These are phyloP conservation scores for Spea multiplicata DNA, from an alignment of 2,113 vertebrate species.

Conservation along the genomic window DNA sequence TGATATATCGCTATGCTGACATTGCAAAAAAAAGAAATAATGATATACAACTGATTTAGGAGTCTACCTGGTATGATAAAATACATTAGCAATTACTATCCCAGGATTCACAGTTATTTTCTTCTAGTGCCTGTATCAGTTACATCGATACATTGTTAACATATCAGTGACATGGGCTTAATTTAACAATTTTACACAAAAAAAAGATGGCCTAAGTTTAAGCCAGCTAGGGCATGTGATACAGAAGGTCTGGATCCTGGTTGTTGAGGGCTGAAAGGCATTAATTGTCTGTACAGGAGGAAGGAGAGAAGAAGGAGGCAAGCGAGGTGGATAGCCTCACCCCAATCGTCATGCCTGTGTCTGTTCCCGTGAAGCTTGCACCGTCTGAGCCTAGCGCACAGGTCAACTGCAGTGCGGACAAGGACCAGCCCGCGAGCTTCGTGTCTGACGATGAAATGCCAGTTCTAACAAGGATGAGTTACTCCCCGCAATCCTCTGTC, in stretches of 20 bases:
- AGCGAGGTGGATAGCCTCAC: slow-evolving; percentile 71
- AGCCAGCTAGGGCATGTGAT: too few species aligned
- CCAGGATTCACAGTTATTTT: too few species aligned
- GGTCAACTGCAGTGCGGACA: slow-evolving; percentile 68
- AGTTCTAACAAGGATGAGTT: slow-evolving; percentile 79
- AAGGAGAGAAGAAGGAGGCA: slow-evolving; percentile 71
- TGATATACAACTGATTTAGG: too few species aligned
- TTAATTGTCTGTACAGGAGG: slow-evolving; percentile 81
- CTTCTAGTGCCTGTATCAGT: too few species aligned
- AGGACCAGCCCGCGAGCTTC: slow-evolving; percentile 72
- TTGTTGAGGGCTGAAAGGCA: slow-evolving; percentile 71
- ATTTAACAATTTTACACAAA: too few species aligned
- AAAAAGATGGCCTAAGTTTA: too few species aligned
- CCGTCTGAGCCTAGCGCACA: slow-evolving; percentile 69
- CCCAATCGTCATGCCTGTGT: slow-evolving; percentile 85
- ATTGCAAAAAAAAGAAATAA: too few species aligned
- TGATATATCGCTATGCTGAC: too few species aligned
- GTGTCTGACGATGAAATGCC: slow-evolving; percentile 81
- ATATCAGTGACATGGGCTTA: too few species aligned
- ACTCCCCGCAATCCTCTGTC: slow-evolving; percentile 71
- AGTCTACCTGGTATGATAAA: too few species aligned
- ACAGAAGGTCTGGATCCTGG: background rate
- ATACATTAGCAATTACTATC: too few species aligned
- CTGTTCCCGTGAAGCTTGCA: slow-evolving; percentile 84
- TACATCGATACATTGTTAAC: too few species aligned